Evolutionary conservation across 35 echinoderm and acorn worm species (phyloP), one percentile per base, ranked within the genome.

Genomic region (Ophioderma brevispina): DNA sequence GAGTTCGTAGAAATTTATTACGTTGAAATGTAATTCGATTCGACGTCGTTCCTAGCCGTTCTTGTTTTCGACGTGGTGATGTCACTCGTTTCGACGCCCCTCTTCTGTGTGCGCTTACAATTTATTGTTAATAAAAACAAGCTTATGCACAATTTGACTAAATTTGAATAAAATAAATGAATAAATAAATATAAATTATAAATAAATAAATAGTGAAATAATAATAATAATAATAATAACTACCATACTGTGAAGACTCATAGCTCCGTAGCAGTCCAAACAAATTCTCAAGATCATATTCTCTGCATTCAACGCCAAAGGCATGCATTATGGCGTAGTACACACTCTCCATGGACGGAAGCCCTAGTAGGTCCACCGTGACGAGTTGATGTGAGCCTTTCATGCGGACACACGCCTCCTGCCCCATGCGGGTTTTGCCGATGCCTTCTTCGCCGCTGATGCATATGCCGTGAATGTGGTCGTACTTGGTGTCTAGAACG

Each of bases 271-370:
- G 23, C 4, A 70, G n/a, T 30, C 59, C 59, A 70, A 25, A 25
- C 59, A 70, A 30, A 25, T 70, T 70, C 1, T 70, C 59, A 18
- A 70, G 59, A 13, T 70, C 59, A 70, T 25, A 70, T 25, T 70
- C 59, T 70, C 59, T 70, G 28, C 59, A 70, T 25, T 18, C 28
- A 3, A 70, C 59, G 4, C 59, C 59, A 30, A 70, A 70, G 3
- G 59, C 59, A 70, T 70, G 59, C 59, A 70, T 70, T 8, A 70
- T 70, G 59, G 59, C 59, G 59, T 70, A 70, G 59, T 70, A 70
- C 59, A 70, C 59, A 30, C 28, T 70, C 28, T 70, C 59, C 28
- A 70, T 30, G 2, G 59, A 70, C 59, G 59, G 59, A 18, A 70
- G 28, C 1, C 28, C 59, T 15, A 15, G 5, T 6, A 70, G 28